A percentile compares a stretch with the other conserved stretches of the same genome.
Conservation (phyloP, 2,888 invertebrate species). For the Diaprepes abbreviatus region DNA sequence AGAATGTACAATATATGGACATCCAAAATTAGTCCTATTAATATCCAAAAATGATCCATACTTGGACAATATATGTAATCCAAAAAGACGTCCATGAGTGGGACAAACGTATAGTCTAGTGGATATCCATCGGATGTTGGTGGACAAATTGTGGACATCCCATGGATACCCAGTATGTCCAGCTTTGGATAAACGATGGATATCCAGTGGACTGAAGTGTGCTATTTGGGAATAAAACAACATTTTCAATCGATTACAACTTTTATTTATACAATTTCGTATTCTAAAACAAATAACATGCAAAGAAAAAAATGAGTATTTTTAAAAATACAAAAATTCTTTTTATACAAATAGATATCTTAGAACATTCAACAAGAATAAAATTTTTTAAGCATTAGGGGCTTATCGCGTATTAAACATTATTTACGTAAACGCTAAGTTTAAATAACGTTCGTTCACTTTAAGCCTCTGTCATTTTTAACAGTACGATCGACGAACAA, state of each 20-base stretch:
- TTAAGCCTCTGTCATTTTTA: not conserved
- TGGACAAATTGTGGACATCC: too few relatives aligned
- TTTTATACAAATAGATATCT: slow-evolving; percentile 14
- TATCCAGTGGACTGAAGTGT: too few relatives aligned
- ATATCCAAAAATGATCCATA: too few relatives aligned
- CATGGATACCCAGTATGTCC: too few relatives aligned
- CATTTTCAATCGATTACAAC: slow-evolving; percentile 13
- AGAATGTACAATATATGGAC: too few relatives aligned
- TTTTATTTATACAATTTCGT: slow-evolving; percentile 17
- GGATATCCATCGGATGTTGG: too few relatives aligned
- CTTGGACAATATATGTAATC: too few relatives aligned
- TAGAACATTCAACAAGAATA: slow-evolving; percentile 21
- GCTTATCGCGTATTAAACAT: not conserved
- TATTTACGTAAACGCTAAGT: not conserved
- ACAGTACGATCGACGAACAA: not conserved
- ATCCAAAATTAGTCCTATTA: too few relatives aligned
- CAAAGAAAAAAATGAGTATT: slow-evolving; percentile 18
- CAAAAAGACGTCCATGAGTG: too few relatives aligned
- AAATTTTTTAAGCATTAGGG: slow-evolving; percentile 1
- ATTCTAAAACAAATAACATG: slow-evolving; percentile 24
- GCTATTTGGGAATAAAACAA: slow-evolving; percentile 13
- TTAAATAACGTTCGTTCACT: not conserved
- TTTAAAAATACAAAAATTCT: slow-evolving; percentile 5
- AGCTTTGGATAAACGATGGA: too few relatives aligned
- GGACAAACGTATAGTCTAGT: too few relatives aligned